Evolutionary conservation across 1,140 invertebrate genomes (phyloP), one percentile per base, ranked within the genome.

Genomic region (Sesamia nonagrioides): DNA sequence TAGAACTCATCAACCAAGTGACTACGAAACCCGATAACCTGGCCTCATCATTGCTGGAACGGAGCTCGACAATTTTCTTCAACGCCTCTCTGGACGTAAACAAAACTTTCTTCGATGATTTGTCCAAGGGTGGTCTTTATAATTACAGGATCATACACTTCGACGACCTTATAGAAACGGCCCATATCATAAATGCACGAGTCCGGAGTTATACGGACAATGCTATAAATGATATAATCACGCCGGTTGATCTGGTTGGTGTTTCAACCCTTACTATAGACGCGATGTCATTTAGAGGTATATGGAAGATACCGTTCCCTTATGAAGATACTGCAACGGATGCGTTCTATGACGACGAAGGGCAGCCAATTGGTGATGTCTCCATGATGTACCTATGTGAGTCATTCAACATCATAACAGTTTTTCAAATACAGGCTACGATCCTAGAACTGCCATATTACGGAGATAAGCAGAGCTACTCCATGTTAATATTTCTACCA

Each of bases 201-300:
- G 89, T 92, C 0, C 86, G 73, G 5, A 42, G 40, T 7, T 84
- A 80, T 0, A 94, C 92, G 0, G 86, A 91, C 17, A 86, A 87
- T 6, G 82, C 82, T 6, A 89, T 93, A 11, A 80, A 88, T 0
- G 89, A 93, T 7, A 81, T 92, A 0, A 84, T 93, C 0, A 72
- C 78, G 0, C 79, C 88, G 74, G 89, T 73, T 76, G 95, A 96
- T 78, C 60, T 96, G n/a, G 80, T 85, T 8, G 88, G 95, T 33
- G 96, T 96, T 0, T 84, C 91, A 42, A 71, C 97, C 6, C 84
- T 98, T 0, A 89, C 98, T 11, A 96, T 96, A 0, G 98, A 97
- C 80, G 96, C 96, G 0, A 89, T 98, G 54, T 97, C 97, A 85
- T 98, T 98, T 92, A 98, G 97, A 92, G 97, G 97, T n/a, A 81